A percentile compares a stretch with the other conserved stretches of the same genome.
phyloP scores from a whole-genome alignment of 2,113 vertebrate genomes.

The Notarius lentiginosus region DNA sequence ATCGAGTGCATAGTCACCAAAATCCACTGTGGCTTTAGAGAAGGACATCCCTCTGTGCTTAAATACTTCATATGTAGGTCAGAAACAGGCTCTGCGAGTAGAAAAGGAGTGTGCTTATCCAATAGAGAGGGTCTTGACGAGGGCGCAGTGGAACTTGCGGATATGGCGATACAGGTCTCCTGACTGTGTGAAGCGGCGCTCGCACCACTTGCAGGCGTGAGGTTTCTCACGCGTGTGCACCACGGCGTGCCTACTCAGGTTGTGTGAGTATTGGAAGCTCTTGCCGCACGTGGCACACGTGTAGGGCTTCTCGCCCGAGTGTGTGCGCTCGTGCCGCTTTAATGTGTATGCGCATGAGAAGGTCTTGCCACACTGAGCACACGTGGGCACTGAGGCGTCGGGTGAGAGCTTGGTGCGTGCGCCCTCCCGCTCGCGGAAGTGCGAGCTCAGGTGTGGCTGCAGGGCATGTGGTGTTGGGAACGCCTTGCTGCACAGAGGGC shows the following conservation, averaged over 20 bases:
- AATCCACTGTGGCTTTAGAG: not conserved
- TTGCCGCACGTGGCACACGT: constrained; percentile 94
- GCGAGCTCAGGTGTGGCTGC: constrained; percentile 91
- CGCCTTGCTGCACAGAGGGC: constrained; percentile 93
- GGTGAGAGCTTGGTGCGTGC: constrained; percentile 83
- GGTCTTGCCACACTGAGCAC: constrained; percentile 94
- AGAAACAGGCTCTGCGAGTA: constrained; percentile 5
- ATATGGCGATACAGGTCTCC: constrained; percentile 97
- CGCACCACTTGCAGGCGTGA: constrained; percentile 97
- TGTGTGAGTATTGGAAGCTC: constrained; percentile 98
- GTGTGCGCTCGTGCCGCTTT: constrained; percentile 94
- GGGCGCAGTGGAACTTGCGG: constrained; percentile 98
- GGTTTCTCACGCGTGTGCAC: constrained; percentile 98
- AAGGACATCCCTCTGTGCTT: constrained; percentile 10
- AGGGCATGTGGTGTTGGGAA: constrained; percentile 88
- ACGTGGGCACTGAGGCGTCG: constrained; percentile 87
- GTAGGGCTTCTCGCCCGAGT: constrained; percentile 98
- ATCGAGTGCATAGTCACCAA: constrained; percentile 58
- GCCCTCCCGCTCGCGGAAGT: constrained; percentile 90
- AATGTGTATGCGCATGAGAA: constrained; percentile 98
- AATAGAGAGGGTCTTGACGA: constrained; percentile 84
- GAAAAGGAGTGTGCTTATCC: constrained; percentile 61
- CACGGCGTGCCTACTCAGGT: constrained; percentile 94
- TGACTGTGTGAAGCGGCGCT: constrained; percentile 96
- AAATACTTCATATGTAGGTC: constrained; percentile 25